Evolutionary conservation across 2,888 invertebrate genomes (phyloP).

Genomic region (Serripes groenlandicus): DNA sequence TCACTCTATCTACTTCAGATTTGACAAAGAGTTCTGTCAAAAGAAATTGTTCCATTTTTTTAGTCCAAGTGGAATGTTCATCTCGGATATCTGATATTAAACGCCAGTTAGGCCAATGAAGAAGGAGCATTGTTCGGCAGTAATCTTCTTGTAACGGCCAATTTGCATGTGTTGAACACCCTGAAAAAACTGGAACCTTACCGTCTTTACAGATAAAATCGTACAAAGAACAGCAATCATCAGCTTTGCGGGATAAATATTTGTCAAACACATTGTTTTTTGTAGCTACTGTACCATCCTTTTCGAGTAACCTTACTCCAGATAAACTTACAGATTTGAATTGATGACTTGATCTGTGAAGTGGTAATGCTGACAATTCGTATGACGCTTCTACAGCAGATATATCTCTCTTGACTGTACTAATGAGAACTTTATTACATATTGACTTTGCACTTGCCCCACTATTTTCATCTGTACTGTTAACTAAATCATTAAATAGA

Average conservation of each 20-base stretch:
- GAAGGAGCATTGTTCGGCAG: slow-evolving; percentile 45
- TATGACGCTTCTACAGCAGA: slow-evolving; percentile 64
- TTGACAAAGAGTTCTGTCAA: too few species aligned
- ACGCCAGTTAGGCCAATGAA: slow-evolving; percentile 69
- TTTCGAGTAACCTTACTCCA: slow-evolving; percentile 49
- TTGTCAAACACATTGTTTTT: slow-evolving; percentile 34
- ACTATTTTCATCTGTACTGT: slow-evolving; percentile 10
- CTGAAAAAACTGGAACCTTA: slow-evolving; percentile 37
- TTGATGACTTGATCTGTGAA: slow-evolving; percentile 60
- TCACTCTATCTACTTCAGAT: slow-evolving; percentile 54
- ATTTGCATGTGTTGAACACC: slow-evolving; percentile 19
- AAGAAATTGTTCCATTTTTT: slow-evolving; percentile 48
- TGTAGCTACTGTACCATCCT: slow-evolving; percentile 23
- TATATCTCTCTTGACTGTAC: slow-evolving; percentile 65
- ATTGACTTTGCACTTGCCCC: slow-evolving; percentile 34
- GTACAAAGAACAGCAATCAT: slow-evolving; percentile 25
- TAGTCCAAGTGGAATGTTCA: slow-evolving; percentile 47
- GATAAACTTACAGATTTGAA: slow-evolving; percentile 65
- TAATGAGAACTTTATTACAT: slow-evolving; percentile 62
- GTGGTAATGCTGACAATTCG: slow-evolving; percentile 53
- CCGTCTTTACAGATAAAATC: slow-evolving; percentile 22
- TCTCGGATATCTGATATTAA: slow-evolving; percentile 59
- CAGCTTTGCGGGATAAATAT: slow-evolving; percentile 19
- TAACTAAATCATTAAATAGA: slow-evolving; percentile 44
- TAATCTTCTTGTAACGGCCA: slow-evolving; percentile 65